phyloP scores from a whole-genome alignment of 2,888 invertebrate genomes.

The Orthosia cruda region DNA sequence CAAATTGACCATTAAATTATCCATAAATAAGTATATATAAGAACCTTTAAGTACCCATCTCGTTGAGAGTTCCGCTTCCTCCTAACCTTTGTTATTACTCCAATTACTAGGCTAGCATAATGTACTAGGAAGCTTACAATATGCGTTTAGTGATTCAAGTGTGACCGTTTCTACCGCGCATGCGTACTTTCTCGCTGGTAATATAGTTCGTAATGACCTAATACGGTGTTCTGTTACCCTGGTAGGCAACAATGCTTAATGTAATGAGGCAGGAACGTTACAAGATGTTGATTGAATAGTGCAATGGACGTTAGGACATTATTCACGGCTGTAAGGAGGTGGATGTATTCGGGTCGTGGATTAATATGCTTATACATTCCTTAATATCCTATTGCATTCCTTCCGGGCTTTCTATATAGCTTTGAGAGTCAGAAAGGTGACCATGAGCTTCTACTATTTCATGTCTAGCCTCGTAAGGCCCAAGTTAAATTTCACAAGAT shows the following conservation, averaged over 20 bases:
- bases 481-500: too few species aligned
- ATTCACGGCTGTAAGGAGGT: constrained; percentile 50
- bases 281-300: constrained; percentile 66
- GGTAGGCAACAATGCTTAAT: constrained; percentile 63
- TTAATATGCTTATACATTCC: neutral
- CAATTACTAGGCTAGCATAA: constrained; percentile 68
- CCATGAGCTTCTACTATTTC: neutral
- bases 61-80: constrained; percentile 63
- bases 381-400: neutral
- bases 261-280: constrained; percentile 65
- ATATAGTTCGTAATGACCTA: constrained; percentile 65
- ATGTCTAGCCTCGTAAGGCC: too few species aligned
- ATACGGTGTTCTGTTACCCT: constrained; percentile 64
- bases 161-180: constrained; percentile 66
- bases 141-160: constrained; percentile 74
- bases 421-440: neutral
- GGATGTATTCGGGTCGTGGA: constrained; percentile 46
- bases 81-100: constrained; percentile 62
- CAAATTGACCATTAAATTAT: constrained; percentile 22
- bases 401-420: neutral
- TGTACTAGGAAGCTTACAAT: constrained; percentile 67
- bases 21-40: constrained; percentile 52
- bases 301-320: constrained; percentile 55
- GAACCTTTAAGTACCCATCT: constrained; percentile 54
- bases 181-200: constrained; percentile 63